Base-by-base conservation (phyloP, 2,888 invertebrate genomes). In the Aleiodes alternator region DNA sequence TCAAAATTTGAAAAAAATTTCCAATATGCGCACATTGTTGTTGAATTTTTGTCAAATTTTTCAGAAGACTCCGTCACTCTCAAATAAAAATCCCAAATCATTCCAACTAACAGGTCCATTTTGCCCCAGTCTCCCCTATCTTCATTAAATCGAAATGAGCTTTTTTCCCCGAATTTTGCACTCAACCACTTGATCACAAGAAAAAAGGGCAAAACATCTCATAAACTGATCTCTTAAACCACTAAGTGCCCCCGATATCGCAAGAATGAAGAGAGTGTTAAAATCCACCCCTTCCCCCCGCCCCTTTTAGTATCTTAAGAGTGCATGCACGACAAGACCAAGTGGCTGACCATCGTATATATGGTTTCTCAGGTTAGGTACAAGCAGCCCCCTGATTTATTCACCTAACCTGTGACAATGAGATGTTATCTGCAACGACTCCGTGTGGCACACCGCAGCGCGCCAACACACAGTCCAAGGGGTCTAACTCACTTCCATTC, bases 381-480 rank as follows among this genome's bases (percentile, higher is more conserved):
- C 80, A 66, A 69, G 76, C 23, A 23, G 23, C 23, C 70, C 72
- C 69, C 76, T 85, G 85, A 86, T 86, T 86, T 86, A 86, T 86
- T 85, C 81, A 80, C 81, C 76, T 76, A 79, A 84, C 80, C 82
- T 79, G 84, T 84, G 85, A 86, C 86, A 87, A 86, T 85, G 84
- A 86, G 86, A 87, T 87, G 84, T 84, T 87, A 87, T 87, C 87
- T 82, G 78, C 79, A 83, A 81, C 81, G 80, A 80, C 59, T 72
- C 72, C 78, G 79, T 79, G 84, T 80, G 80, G 80, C 84, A 78
- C 78, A 81, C 78, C 75, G 78, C 79, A 78, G 64, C 64, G 73
- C 73, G 75, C 76, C 76, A 78, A 74, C 78, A 74, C 34, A 64
- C 73, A 69, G 80, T 80, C 81, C 82, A 80, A 78, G 73, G 76